These are phyloP conservation scores for Melanophora roralis DNA, from an alignment of 2,888 invertebrate genomes.

Conservation along the genomic window DNA sequence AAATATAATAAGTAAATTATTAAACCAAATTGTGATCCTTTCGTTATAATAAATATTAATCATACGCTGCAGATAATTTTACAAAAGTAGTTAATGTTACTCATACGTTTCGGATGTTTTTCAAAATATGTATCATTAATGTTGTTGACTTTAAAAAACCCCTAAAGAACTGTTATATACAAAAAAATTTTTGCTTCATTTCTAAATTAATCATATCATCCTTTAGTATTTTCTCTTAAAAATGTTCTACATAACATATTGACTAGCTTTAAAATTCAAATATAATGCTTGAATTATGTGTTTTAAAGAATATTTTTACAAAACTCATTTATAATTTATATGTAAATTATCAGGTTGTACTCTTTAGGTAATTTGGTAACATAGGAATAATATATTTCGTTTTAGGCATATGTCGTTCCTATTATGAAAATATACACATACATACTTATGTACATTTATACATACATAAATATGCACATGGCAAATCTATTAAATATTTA, in stretches of 20 bases:
- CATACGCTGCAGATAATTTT: background rate
- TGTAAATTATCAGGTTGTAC: slow-evolving; percentile 40
- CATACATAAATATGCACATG: slow-evolving; percentile 5
- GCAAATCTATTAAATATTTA: slow-evolving; percentile 51
- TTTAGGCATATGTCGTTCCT: too few species aligned
- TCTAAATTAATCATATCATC: too few species aligned
- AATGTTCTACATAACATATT: too few species aligned
- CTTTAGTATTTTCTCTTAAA: too few species aligned
- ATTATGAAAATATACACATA: background rate
- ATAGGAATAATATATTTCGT: slow-evolving; percentile 3
- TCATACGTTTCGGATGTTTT: too few species aligned
- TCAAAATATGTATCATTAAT: too few species aligned
- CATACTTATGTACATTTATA: background rate
- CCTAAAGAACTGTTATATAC: too few species aligned
- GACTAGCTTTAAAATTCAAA: too few species aligned
- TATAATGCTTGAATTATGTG: background rate
- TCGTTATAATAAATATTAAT: slow-evolving; percentile 9
- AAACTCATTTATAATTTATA: slow-evolving; percentile 47
- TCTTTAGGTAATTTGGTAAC: background rate
- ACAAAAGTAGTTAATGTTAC: background rate
- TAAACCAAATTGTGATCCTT: too few species aligned
- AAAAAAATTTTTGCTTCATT: too few species aligned
- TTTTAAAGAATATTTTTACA: slow-evolving; percentile 14
- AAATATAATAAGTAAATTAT: too few species aligned
- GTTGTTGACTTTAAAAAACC: too few species aligned